These are phyloP conservation scores for Zosterops hypoxanthus DNA, from an alignment of 2,113 vertebrate species.

Conservation along the genomic window DNA sequence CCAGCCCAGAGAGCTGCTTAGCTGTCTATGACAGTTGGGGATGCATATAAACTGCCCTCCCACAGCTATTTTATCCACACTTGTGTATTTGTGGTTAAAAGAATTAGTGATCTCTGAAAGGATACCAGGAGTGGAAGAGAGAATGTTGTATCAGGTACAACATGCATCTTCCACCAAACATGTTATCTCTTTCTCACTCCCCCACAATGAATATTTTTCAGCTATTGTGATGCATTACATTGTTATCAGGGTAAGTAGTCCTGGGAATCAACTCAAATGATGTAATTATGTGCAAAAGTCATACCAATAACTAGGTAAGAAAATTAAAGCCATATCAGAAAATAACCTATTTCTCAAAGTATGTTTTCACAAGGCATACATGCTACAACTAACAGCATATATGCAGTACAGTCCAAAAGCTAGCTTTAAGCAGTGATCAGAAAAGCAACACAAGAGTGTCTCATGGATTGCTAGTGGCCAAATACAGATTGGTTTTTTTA, in stretches of 20 bases:
- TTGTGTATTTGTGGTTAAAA: background rate
- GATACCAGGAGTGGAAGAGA: background rate
- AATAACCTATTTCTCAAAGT: slow-evolving; percentile 58
- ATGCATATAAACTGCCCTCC: background rate
- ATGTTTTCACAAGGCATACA: background rate
- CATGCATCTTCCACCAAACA: background rate
- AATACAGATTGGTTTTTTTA: background rate
- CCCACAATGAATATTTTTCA: background rate
- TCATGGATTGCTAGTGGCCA: background rate
- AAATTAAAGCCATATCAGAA: slow-evolving; percentile 50
- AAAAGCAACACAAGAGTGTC: background rate
- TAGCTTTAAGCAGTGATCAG: background rate
- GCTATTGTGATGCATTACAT: background rate
- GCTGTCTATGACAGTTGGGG: background rate
- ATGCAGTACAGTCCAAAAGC: slow-evolving; percentile 19
- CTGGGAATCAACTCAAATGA: slow-evolving; percentile 20
- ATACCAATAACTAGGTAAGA: slow-evolving; percentile 12
- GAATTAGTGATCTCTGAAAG: background rate
- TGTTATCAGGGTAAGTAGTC: slow-evolving; percentile 50
- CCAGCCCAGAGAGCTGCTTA: background rate
- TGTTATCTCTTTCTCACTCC: background rate
- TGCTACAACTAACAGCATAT: background rate
- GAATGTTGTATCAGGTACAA: background rate
- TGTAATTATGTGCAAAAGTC: slow-evolving; percentile 36
- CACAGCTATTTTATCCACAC: background rate